These are phyloP conservation scores for Drosophila sp. DNA, from an alignment of 1,140 invertebrate genomes.

Conservation along the genomic window DNA sequence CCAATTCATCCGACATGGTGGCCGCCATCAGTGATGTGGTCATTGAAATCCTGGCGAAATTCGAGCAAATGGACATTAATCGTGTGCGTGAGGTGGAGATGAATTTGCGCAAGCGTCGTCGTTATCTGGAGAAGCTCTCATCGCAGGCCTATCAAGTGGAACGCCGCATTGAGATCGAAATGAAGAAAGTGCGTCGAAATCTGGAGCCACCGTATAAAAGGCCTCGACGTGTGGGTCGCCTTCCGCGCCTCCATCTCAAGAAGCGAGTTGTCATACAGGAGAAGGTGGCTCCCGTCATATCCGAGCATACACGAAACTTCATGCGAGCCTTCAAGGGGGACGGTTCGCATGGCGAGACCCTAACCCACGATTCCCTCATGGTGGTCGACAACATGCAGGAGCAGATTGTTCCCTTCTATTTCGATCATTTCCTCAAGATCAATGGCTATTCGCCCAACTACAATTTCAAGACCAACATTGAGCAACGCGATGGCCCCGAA, in stretches of 20 bases:
- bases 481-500: slow-evolving; percentile 71
- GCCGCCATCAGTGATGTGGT: slow-evolving; percentile 67
- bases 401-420: slow-evolving; percentile 79
- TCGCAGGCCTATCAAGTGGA: slow-evolving; percentile 70
- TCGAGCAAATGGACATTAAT: slow-evolving; percentile 66
- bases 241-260: slow-evolving; percentile 59
- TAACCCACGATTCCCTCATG: slow-evolving; percentile 52
- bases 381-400: slow-evolving; percentile 68
- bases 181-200: slow-evolving; percentile 74
- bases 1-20: slow-evolving; percentile 67
- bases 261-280: slow-evolving; percentile 41
- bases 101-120: slow-evolving; percentile 50
- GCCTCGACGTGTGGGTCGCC: slow-evolving; percentile 56
- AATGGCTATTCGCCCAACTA: slow-evolving; percentile 80
- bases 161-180: slow-evolving; percentile 71
- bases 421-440: slow-evolving; percentile 79
- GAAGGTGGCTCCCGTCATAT: slow-evolving; percentile 35
- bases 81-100: slow-evolving; percentile 49
- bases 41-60: slow-evolving; percentile 62
- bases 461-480: slow-evolving; percentile 77
- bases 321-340: slow-evolving; percentile 73
- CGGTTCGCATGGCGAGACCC: slow-evolving; percentile 36
- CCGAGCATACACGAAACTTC: slow-evolving; percentile 72
- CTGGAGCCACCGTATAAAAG: slow-evolving; percentile 65
- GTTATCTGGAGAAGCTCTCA: slow-evolving; percentile 64